Evolutionary conservation across 2,113 vertebrate species (phyloP).

Genomic region (Agelaius tricolor): DNA sequence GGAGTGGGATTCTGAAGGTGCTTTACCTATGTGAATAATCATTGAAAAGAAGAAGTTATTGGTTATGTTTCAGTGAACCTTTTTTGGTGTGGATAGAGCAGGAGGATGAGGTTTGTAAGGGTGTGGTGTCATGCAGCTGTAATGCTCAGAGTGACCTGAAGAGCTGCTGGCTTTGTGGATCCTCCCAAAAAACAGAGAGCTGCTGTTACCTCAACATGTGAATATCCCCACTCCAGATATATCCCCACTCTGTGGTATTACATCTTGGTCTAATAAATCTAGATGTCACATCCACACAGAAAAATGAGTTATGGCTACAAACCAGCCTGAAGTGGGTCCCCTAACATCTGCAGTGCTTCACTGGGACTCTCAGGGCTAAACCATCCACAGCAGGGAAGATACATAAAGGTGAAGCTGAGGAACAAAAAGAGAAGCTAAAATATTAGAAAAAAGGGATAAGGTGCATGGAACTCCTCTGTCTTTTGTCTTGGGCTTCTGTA

Average conservation of each 20-base stretch:
- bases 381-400: neutral
- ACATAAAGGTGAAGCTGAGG: neutral
- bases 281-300: neutral
- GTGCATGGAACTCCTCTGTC: neutral
- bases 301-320: neutral
- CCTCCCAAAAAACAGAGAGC: neutral
- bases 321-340: neutral
- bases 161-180: neutral
- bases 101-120: neutral
- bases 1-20: neutral
- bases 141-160: neutral
- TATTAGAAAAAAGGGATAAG: neutral
- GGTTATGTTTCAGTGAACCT: neutral
- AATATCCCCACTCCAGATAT: neutral
- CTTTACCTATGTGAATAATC: neutral
- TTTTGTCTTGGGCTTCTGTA: neutral
- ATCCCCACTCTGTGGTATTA: constrained; percentile 1
- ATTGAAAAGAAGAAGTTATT: neutral
- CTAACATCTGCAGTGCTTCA: neutral
- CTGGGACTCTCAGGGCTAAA: neutral
- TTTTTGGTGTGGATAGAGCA: neutral
- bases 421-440: neutral
- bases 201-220: neutral
- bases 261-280: constrained; percentile 22
- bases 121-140: neutral